Conservation (phyloP, 2,113 vertebrate genomes). For the Leucosticte australis region DNA sequence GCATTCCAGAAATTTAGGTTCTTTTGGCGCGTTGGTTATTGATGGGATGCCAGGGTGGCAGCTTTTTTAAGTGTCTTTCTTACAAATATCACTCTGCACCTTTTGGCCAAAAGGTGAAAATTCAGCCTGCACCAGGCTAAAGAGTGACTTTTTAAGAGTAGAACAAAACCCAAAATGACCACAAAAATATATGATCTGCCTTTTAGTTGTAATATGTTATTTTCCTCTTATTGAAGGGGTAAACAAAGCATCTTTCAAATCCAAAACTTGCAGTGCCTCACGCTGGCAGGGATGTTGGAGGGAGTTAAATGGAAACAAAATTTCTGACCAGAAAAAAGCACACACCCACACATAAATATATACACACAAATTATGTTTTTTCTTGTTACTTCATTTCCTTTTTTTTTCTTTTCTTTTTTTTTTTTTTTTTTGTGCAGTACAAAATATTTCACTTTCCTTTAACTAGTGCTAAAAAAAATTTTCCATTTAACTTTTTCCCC, state of each 20-base stretch:
- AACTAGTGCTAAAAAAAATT: not conserved
- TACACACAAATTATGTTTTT: not conserved
- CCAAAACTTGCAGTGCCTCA: not conserved
- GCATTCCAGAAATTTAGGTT: not conserved
- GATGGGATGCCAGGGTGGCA: not conserved
- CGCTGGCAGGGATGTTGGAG: not conserved
- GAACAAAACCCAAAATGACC: not conserved
- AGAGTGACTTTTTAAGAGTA: not conserved
- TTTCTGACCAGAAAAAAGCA: not conserved
- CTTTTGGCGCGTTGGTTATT: not conserved
- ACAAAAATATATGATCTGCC: not conserved
- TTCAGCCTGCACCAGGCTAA: not conserved
- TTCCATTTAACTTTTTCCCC: not conserved
- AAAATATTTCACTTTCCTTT: not conserved
- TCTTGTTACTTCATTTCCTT: not conserved
- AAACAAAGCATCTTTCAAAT: not conserved
- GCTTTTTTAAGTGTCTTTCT: not conserved
- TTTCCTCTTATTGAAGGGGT: not conserved
- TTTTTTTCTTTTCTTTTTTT: too few species aligned
- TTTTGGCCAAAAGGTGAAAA: not conserved
- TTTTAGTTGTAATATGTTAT: fast-evolving
- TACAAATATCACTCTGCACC: not conserved
- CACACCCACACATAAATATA: too few species aligned
- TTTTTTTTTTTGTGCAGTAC: too few species aligned
- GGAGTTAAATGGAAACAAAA: not conserved